Percentiles rank a stretch among this genome's conserved stretches.
Conservation (phyloP, 2,888 invertebrate species). For the Tachina lurida region DNA sequence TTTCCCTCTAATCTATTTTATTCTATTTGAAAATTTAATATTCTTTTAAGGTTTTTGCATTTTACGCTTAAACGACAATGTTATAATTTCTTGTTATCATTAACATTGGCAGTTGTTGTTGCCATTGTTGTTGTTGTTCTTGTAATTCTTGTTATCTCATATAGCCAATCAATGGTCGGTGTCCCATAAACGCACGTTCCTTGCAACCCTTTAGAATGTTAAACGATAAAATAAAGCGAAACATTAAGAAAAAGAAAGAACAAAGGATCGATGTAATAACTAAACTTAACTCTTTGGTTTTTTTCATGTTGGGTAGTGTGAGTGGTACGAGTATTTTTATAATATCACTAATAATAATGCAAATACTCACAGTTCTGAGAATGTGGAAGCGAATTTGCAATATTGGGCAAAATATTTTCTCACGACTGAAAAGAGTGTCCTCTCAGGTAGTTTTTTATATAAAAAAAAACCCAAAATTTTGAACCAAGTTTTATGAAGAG, state of each 20-base stretch:
- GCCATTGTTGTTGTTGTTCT: slow-evolving; percentile 18
- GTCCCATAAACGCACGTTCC: slow-evolving; percentile 55
- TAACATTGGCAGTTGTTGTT: slow-evolving; percentile 38
- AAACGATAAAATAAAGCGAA: slow-evolving; percentile 38
- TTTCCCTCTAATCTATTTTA: background rate
- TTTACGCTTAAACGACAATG: slow-evolving; percentile 61
- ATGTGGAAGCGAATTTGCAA: too few relatives aligned
- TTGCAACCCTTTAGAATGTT: slow-evolving; percentile 60
- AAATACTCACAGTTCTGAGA: slow-evolving; percentile 1
- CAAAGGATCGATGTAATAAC: slow-evolving; percentile 61
- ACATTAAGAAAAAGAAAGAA: background rate
- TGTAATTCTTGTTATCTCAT: slow-evolving; percentile 55
- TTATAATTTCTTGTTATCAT: slow-evolving; percentile 62
- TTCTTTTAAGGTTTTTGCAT: slow-evolving; percentile 48
- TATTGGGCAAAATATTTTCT: too few relatives aligned
- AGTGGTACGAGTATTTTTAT: background rate
- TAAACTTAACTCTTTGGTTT: slow-evolving; percentile 47
- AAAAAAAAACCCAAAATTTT: too few relatives aligned
- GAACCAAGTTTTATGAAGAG: too few relatives aligned
- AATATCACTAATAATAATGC: slow-evolving; percentile 11
- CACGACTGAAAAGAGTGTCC: too few relatives aligned
- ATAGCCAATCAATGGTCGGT: slow-evolving; percentile 65
- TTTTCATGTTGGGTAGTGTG: slow-evolving; percentile 12
- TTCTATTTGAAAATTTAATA: slow-evolving; percentile 23
- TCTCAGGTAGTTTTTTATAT: too few relatives aligned